Evolutionary conservation across 2,888 invertebrate genomes (phyloP).

Genomic region (Crepidodera aurea): DNA sequence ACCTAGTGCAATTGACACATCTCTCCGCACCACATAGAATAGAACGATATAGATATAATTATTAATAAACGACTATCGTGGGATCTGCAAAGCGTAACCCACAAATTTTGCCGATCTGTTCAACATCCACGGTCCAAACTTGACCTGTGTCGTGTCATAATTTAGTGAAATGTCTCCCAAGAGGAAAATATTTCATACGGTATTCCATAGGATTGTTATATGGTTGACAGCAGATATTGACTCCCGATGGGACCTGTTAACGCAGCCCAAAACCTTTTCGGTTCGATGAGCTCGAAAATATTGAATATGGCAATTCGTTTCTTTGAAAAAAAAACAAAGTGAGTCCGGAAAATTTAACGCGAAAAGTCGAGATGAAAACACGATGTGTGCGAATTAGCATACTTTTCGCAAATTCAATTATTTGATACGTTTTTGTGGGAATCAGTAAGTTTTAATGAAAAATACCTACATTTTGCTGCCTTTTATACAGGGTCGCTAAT

Average conservation of each 20-base stretch:
- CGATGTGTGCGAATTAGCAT: no score
- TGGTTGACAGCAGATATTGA: constrained; percentile 30
- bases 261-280: constrained; percentile 8
- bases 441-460: no score
- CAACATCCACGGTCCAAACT: constrained; percentile 28
- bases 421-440: no score
- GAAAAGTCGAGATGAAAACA: no score
- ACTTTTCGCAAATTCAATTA: no score
- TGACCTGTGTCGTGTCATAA: constrained; percentile 42
- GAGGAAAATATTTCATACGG: constrained; percentile 37
- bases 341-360: no score
- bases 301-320: background rate
- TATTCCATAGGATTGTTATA: constrained; percentile 25
- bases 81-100: constrained; percentile 5
- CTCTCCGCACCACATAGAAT: background rate
- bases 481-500: no score
- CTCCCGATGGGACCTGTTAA: constrained; percentile 39
- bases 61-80: constrained; percentile 21
- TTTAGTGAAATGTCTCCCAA: constrained; percentile 38
- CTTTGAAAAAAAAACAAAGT: background rate
- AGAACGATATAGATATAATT: constrained; percentile 10
- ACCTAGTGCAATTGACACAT: background rate
- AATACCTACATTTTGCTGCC: no score
- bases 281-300: constrained; percentile 15
- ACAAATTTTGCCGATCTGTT: constrained; percentile 20